Conservation (phyloP, 2,888 invertebrate species). For the Elaeidobius kamerunicus region DNA sequence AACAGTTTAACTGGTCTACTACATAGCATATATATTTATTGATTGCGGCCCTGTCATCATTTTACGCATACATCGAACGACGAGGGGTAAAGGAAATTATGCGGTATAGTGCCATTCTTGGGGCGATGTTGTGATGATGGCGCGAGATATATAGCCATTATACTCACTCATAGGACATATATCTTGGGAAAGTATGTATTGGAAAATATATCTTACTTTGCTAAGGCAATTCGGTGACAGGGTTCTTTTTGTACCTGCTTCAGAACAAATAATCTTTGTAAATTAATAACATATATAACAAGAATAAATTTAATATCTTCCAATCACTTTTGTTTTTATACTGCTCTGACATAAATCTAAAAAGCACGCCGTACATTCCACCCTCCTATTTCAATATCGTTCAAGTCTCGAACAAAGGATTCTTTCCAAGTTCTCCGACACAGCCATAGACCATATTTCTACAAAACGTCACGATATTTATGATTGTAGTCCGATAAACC, state of each 20-base stretch:
- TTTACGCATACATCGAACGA: too few relatives aligned
- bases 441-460: constrained; percentile 21
- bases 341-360: constrained; percentile 10
- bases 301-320: constrained; percentile 9
- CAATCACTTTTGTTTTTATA: constrained; percentile 12
- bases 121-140: constrained; percentile 11
- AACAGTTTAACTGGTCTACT: too few relatives aligned
- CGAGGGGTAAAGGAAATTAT: neutral
- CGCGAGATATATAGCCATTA: constrained; percentile 11
- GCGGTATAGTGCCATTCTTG: neutral
- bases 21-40: neutral
- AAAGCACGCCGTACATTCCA: constrained; percentile 24
- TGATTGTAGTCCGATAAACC: constrained; percentile 15
- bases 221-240: neutral
- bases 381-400: constrained; percentile 26
- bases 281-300: neutral
- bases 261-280: neutral
- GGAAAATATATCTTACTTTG: constrained; percentile 6
- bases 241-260: constrained; percentile 13
- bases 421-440: constrained; percentile 15
- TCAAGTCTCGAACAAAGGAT: constrained; percentile 22
- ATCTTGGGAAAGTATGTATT: constrained; percentile 5
- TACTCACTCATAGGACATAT: constrained; percentile 1
- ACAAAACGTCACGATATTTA: constrained; percentile 30
- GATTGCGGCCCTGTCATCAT: neutral